Conservation (phyloP, 2,797 vertebrate species). For the Chromobotia macracanthus region DNA sequence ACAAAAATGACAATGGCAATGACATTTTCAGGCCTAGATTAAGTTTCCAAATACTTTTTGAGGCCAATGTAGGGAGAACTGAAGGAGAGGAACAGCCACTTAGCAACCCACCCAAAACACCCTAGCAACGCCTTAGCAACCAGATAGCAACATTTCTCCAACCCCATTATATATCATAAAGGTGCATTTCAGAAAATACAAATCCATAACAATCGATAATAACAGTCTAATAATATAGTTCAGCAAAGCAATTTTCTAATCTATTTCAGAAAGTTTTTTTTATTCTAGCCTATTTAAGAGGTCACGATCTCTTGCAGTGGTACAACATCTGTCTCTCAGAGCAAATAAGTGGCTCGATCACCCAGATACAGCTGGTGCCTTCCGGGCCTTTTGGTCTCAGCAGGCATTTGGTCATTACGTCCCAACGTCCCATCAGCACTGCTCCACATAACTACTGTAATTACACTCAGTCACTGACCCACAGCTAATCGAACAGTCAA, state of each 20-base stretch:
- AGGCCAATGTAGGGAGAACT: too few relatives aligned
- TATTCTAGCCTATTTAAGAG: not conserved
- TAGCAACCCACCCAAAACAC: not conserved
- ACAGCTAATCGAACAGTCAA: constrained; percentile 8
- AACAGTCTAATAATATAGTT: not conserved
- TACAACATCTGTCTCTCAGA: constrained; percentile 10
- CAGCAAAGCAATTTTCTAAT: too few relatives aligned
- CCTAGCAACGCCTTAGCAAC: not conserved
- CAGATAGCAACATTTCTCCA: not conserved
- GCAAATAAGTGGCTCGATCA: constrained; percentile 34
- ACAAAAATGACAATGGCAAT: too few relatives aligned
- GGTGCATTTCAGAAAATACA: not conserved
- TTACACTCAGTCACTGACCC: constrained; percentile 19
- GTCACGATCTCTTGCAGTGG: not conserved
- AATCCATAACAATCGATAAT: not conserved
- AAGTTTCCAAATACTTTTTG: too few relatives aligned
- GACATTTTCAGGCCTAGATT: too few relatives aligned
- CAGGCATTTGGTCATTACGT: constrained; percentile 9
- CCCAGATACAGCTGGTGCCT: constrained; percentile 24
- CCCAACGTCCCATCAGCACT: constrained; percentile 16
- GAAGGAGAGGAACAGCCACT: not conserved
- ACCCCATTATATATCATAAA: not conserved
- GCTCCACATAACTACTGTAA: constrained; percentile 28
- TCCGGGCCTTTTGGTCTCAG: constrained; percentile 19
- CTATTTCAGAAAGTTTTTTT: not conserved